Base-by-base conservation (phyloP, 2,113 vertebrate species). In the Cyanoliseus patagonus region DNA sequence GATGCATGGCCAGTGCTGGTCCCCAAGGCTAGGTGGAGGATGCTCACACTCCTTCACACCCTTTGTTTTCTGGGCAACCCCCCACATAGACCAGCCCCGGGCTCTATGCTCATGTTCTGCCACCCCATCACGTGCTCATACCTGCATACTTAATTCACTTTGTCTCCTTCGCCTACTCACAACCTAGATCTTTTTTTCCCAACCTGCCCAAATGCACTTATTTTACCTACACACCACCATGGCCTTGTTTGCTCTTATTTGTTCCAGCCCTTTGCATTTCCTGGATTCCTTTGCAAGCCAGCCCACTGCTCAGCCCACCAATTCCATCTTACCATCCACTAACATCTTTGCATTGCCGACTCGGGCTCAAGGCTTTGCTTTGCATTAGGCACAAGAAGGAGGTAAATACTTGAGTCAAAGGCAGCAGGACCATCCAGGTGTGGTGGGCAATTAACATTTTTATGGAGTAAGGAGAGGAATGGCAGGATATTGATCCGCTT, bases 301-400 rank as follows among this genome's bases (percentile, higher is more conserved):
- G 8, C 7, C 69, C 41, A 49, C 31, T 19, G 37, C 44, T 25
- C 46, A 61, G 10, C 7, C 44, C 24, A 28, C 8, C 13, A 22
- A 20, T 15, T 57, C 68, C 59, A 59, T 42, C 30, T 51, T 79
- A 30, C 75, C 31, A 20, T 33, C 59, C 8, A 1, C 23, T 4
- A 5, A 13, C 5, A 3, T 4, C 10, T 23, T 3, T 6, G 5
- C 25, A 0, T 23, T 13, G 7, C 49, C 1, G 0, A 1, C 10
- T 51, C 0, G 3, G 19, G 4, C 8, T 70, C 42, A 4, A 0
- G 2, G 49, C 14, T n/a, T 20, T 75, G 35, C 42, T 87, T 57
- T 13, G 7, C 30, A 7, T 27, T 3, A 17, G 28, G 37, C 37
- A 9, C 9, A 19, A 68, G 30, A 57, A 75, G 7, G 19, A 16